Conservation (phyloP, 1,140 invertebrate genomes). For the Lucilia sericata region DNA sequence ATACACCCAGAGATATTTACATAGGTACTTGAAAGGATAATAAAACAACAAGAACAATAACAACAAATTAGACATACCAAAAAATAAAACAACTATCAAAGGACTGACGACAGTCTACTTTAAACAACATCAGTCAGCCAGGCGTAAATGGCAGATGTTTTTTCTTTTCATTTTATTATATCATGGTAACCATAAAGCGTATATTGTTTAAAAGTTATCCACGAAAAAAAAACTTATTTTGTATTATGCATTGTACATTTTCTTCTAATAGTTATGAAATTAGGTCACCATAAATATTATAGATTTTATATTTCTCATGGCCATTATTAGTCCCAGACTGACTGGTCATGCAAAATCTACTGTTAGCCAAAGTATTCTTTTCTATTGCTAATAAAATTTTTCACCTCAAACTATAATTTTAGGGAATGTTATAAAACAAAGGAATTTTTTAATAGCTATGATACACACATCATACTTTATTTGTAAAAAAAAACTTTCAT, state of each 20-base stretch:
- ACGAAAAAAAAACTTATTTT: neutral
- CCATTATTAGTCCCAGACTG: neutral
- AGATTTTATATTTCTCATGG: neutral
- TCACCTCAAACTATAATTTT: neutral
- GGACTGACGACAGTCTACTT: too few relatives aligned
- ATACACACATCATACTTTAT: neutral
- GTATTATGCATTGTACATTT: neutral
- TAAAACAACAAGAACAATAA: neutral
- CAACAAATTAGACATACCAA: neutral
- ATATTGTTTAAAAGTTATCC: neutral
- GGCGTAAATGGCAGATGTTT: slow-evolving; percentile 15
- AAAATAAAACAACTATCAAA: neutral
- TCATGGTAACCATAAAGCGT: neutral
- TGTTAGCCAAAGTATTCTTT: neutral
- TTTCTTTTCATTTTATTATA: neutral
- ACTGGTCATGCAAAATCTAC: neutral
- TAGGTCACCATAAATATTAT: neutral
- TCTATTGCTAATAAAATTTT: neutral
- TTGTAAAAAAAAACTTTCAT: neutral
- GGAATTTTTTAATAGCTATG: neutral
- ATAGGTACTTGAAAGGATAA: neutral
- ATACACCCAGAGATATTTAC: too few relatives aligned
- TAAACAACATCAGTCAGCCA: neutral
- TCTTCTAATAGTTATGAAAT: neutral
- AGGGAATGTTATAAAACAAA: neutral